Percentiles rank a stretch among this genome's conserved stretches.
phyloP scores from a whole-genome alignment of 2,113 vertebrate species.

The Campylomormyrus numenius region DNA sequence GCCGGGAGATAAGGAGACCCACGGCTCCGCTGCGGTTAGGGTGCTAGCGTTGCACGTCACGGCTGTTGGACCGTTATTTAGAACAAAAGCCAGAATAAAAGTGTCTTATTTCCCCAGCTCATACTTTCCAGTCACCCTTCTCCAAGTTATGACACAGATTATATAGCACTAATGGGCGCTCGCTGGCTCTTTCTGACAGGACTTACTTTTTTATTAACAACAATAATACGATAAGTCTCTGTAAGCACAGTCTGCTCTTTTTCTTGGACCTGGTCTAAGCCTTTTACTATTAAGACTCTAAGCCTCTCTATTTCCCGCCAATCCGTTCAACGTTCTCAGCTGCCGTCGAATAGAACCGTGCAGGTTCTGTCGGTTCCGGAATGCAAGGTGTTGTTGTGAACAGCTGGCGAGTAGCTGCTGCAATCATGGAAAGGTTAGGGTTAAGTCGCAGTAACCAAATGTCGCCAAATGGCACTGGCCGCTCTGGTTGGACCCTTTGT shows the following conservation, averaged over 20 bases:
- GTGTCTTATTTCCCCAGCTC: background rate
- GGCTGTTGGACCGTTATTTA: background rate
- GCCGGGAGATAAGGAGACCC: background rate
- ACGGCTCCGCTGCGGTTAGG: background rate
- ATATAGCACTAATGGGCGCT: background rate
- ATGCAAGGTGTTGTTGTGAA: background rate
- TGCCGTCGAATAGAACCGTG: background rate
- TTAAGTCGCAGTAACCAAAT: conserved; percentile 79
- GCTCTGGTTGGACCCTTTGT: conserved; percentile 81
- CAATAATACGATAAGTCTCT: conserved; percentile 5
- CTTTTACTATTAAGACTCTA: background rate
- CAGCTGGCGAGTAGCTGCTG: background rate
- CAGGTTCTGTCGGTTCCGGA: background rate
- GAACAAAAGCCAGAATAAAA: background rate
- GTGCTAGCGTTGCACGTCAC: background rate
- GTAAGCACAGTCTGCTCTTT: background rate
- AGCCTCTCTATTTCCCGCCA: background rate
- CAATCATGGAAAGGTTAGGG: conserved; percentile 45
- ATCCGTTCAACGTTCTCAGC: background rate
- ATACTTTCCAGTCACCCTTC: background rate
- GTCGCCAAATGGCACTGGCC: conserved; percentile 68
- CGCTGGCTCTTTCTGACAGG: background rate
- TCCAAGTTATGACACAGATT: conserved; percentile 3
- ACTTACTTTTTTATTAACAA: background rate
- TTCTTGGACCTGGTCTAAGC: background rate